Evolutionary conservation across 2,113 vertebrate genomes (phyloP), one percentile per base, ranked within the genome.

Genomic region (Epinephelus lanceolatus): DNA sequence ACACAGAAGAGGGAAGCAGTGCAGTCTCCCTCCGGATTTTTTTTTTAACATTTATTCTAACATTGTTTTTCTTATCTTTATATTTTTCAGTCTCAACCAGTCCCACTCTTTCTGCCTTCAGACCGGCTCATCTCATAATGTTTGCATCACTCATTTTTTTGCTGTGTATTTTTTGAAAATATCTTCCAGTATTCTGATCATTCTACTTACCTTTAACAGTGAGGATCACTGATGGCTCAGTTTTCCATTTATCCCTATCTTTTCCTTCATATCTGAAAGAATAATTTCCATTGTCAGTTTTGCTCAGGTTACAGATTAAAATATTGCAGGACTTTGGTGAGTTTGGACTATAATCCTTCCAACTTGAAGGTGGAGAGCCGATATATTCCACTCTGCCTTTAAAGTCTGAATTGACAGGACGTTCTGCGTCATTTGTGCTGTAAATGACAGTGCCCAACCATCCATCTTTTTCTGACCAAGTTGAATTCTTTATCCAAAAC

Each of bases 401-500:
- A 84, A 88, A 94, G 18, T 52, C 33, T 42, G 21, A 1, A 63
- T 42, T 74, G 27, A 88, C 78, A 2, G 23, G 40, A 3, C 15
- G 52, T 6, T 1, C 0, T 4, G 2, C 0, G 7, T 0, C n/a
- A 23, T 78, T 0, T 11, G 57, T 67, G 61, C 89, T 93, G 73
- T 80, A 82, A 77, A 95, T 56, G n/a, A 89, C 25, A 1, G 74
- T 89, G 45, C 78, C 92, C 2, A 0, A 1, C 57, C 4, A 88
- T 27, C 27, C 27, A 27, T 27, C 27, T 27, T 27, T 27, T 2
- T 27, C 27, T 3, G 27, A 27, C 27, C 27, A 94, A 0, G 0
- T 0, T 51, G 66, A 1, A 73, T 95, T 23, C 59, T 94, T 94
- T 37, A 94, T 70, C 95, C 95, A 95, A 67, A 94, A 80, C 72